Percentiles rank a stretch among this genome's conserved stretches.
Conservation (phyloP, 1,140 invertebrate genomes). For the Hylyphantes graminicola region DNA sequence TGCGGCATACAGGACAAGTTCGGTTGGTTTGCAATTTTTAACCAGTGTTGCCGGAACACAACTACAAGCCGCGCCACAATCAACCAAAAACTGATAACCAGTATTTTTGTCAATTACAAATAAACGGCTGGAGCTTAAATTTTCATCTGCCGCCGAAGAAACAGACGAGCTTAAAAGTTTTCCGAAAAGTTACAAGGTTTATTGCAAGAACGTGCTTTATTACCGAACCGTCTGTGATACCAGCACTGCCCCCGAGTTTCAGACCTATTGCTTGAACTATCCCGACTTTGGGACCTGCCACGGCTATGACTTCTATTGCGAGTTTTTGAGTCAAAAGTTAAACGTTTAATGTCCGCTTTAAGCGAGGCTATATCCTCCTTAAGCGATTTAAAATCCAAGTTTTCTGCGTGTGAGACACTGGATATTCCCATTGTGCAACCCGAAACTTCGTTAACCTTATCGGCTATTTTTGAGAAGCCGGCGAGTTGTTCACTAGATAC, state of each 20-base stretch:
- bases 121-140: background rate
- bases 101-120: constrained; percentile 4
- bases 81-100: background rate
- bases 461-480: too few species aligned
- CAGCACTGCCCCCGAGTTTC: background rate
- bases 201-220: background rate
- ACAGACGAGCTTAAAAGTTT: background rate
- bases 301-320: background rate
- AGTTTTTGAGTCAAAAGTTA: background rate
- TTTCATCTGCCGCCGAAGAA: background rate
- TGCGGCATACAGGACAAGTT: too few species aligned
- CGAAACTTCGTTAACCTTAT: too few species aligned
- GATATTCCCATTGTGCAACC: too few species aligned
- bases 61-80: constrained; percentile 1
- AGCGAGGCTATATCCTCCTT: background rate
- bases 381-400: background rate
- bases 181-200: background rate
- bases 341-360: background rate
- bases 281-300: background rate
- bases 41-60: background rate
- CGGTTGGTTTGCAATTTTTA: background rate
- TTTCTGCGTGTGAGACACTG: too few species aligned
- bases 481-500: too few species aligned
- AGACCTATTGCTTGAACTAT: background rate
- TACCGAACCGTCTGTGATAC: background rate